Evolutionary conservation across 2,888 invertebrate species (phyloP), one percentile per base, ranked within the genome.

Genomic region (Pachliopta kotzebuea): DNA sequence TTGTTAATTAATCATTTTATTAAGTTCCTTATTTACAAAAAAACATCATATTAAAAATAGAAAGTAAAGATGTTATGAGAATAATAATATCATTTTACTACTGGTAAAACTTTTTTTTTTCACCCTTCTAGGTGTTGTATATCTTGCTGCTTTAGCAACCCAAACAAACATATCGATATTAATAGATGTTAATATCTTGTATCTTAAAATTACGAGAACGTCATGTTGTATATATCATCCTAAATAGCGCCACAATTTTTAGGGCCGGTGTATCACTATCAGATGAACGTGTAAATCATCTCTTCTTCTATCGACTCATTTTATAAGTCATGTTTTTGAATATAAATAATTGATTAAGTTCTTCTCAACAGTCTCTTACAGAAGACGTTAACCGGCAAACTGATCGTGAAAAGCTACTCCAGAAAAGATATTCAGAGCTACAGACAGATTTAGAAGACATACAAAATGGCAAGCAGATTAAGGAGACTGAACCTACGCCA

Each of bases 371-470:
- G 95, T 95, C 96, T 0, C 85, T 98, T 68, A 96, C 96, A 62
- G 98, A 98, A 79, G 98, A 99, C 82, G 98, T 98, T 0, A 96
- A 95, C 67, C 93, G 98, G 62, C 98, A 99, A 90, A 96, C 95
- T 75, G 97, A 98, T 70, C 93, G 99, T 63, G 99, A 99, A 83
- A 96, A 95, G 74, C 94, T 94, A 65, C 89, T 99, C 58, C 99
- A 99, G 89, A 93, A 94, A 68, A 94, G 95, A 73, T 99, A 96
- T 81, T 94, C 95, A 0, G 94, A 95, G 68, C 90, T 98, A 0
- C 94, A 95, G 71, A 92, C 94, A 4, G 93, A 95, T 72, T 74
- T 93, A 11, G 93, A 93, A 73, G 90, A 90, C 8, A 71, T 90
- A 1, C 85, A 88, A 65, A 88, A 88, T 71, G 76, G 77, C 26